Evolutionary conservation across 2,113 vertebrate species (phyloP).

Genomic region (Thamnaconus septentrionalis): DNA sequence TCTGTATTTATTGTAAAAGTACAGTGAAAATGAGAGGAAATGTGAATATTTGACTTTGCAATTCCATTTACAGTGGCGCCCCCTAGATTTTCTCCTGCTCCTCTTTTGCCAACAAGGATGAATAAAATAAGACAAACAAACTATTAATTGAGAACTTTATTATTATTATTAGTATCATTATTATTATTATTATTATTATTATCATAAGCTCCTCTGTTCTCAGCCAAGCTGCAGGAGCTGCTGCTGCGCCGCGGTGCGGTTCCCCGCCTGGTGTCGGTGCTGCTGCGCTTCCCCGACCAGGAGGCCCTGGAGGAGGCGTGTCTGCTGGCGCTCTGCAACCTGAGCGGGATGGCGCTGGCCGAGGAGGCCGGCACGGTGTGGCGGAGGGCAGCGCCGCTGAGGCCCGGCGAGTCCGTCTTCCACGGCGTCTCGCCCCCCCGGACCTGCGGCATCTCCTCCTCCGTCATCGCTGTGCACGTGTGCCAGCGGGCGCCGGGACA

Average conservation of each 20-base stretch:
- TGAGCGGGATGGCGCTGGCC: slow-evolving; percentile 79
- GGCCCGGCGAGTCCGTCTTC: slow-evolving; percentile 61
- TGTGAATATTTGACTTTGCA: too few species aligned
- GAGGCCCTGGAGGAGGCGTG: slow-evolving; percentile 77
- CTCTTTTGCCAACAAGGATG: too few species aligned
- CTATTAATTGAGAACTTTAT: too few species aligned
- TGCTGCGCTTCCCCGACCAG: slow-evolving; percentile 75
- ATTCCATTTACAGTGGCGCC: too few species aligned
- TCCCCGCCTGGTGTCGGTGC: slow-evolving; percentile 75
- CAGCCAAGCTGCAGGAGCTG: slow-evolving; percentile 81
- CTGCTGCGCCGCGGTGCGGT: slow-evolving; percentile 78
- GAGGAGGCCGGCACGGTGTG: slow-evolving; percentile 68
- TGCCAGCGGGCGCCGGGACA: slow-evolving; percentile 65
- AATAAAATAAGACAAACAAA: too few species aligned
- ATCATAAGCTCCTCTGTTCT: background rate
- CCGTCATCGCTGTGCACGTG: slow-evolving; percentile 62
- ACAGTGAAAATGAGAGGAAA: background rate
- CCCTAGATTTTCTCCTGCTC: too few species aligned
- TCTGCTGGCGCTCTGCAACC: slow-evolving; percentile 82
- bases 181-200: too few species aligned
- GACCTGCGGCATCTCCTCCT: slow-evolving; percentile 58
- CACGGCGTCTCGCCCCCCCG: slow-evolving; percentile 55
- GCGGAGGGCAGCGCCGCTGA: slow-evolving; percentile 50
- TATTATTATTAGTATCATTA: too few species aligned
- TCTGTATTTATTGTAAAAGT: background rate